Conservation (phyloP, 2,113 vertebrate species). For the Megalops atlanticus region DNA sequence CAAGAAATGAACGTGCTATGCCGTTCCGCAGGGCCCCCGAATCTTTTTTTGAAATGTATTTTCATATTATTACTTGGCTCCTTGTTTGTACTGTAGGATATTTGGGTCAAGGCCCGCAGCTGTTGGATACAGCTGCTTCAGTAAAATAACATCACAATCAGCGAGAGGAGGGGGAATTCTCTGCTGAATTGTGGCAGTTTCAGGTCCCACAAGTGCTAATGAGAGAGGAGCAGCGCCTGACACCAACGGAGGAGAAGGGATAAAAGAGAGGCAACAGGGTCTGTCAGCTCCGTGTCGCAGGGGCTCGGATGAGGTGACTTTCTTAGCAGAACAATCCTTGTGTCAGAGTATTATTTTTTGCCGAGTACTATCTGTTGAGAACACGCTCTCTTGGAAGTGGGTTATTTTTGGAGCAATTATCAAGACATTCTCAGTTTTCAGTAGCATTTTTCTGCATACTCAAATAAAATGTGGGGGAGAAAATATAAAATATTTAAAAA, state of each 20-base stretch:
- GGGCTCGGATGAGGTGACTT: neutral
- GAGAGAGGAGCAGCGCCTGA: neutral
- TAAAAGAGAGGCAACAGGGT: neutral
- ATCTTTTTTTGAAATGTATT: neutral
- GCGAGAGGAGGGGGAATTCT: neutral
- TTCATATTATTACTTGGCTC: neutral
- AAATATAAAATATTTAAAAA: neutral
- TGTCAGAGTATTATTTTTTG: neutral
- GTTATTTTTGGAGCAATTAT: neutral
- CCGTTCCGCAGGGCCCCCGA: neutral
- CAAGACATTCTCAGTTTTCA: neutral
- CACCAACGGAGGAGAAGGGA: neutral
- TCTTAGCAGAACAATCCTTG: neutral
- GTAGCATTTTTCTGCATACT: neutral
- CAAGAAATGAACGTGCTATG: neutral
- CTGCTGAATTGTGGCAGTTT: neutral
- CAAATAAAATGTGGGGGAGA: neutral
- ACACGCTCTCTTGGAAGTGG: neutral
- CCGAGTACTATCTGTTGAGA: neutral
- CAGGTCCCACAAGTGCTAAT: neutral
- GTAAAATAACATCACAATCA: neutral
- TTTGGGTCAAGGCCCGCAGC: constrained; percentile 21
- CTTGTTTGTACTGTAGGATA: neutral
- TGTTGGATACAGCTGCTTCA: neutral
- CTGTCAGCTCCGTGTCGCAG: neutral